phyloP scores from a whole-genome alignment of 2,797 vertebrate genomes.

The Oreochromis grahami region DNA sequence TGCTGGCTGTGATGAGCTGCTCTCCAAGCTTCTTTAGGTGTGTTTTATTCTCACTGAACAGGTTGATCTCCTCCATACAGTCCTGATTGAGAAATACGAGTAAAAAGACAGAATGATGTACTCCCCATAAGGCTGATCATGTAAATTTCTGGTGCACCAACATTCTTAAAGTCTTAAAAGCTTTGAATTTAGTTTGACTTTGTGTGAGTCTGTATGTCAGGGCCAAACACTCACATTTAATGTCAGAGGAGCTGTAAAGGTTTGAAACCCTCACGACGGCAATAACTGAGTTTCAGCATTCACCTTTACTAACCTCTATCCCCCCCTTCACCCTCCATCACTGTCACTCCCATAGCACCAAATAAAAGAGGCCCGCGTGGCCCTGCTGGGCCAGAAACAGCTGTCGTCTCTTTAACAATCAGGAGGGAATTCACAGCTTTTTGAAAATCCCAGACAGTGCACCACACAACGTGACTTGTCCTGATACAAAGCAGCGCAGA shows the following conservation, averaged over 20 bases:
- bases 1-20: conserved; percentile 87
- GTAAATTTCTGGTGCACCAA: not conserved
- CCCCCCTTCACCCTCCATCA: not conserved
- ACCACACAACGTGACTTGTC: not conserved
- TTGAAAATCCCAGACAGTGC: not conserved
- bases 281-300: not conserved
- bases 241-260: not conserved
- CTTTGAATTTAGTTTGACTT: not conserved
- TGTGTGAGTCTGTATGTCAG: not conserved
- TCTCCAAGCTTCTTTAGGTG: conserved; percentile 89
- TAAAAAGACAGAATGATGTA: not conserved
- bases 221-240: not conserved
- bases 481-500: not conserved
- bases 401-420: conserved; percentile 30
- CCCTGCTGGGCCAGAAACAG: conserved; percentile 31
- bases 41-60: conserved; percentile 89
- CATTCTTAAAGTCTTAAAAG: not conserved
- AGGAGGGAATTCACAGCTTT: conserved; percentile 1
- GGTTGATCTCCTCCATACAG: conserved; percentile 93
- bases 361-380: conserved; percentile 11
- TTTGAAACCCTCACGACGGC: not conserved
- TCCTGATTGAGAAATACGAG: conserved; percentile 70
- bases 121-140: not conserved
- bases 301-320: not conserved
- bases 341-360: not conserved